Evolutionary conservation across 2,888 invertebrate genomes (phyloP), one percentile per base, ranked within the genome.

Genomic region (Cacoxenus indagator): DNA sequence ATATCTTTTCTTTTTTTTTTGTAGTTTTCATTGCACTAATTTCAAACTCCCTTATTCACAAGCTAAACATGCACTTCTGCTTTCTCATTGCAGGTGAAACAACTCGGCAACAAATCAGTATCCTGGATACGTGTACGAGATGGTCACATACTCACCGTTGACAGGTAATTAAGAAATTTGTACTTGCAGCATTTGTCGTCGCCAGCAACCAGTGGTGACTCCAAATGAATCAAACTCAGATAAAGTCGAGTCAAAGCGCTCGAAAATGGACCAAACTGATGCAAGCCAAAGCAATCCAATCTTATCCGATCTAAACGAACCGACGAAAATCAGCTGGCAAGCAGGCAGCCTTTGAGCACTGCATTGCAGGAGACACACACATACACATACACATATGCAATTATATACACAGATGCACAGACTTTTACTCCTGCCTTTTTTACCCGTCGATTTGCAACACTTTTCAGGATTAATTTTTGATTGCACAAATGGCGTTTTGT

Each of bases 41-140:
- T 31, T 9, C 26, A 29, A 51, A 45, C 19, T 64, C 55, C 55
- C 27, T 37, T 37, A 11, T 24, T 67, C 22, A 46, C 64, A 17
- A 3, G 67, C 59, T 65, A 26, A n/a, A n/a, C n/a, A n/a, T n/a
- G n/a, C 17, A 64, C 37, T 51, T 68, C 46, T 62, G 27, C 65
- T 22, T 68, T 68, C 67, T 70, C 70, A 54, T 81, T 85, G 17
- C 88, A 91, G 91, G 93, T 95, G 78, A 94, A 94, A 77, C 95
- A 96, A 89, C 92, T 96, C 80, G 96, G 95, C 87, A 96, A 96
- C 91, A 96, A 96, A 91, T 95, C 96, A 74, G 95, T 96, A 77
- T 96, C 96, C 82, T 96, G 96, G 96, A 95, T 96, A 87, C 91
- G 96, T 84, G 92, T 93, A 75, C 92, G 95, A 84, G 96, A 96